Percentiles rank a stretch among this genome's conserved stretches.
phyloP scores from a whole-genome alignment of 2,113 vertebrate species.

The Empidonax alnorum region DNA sequence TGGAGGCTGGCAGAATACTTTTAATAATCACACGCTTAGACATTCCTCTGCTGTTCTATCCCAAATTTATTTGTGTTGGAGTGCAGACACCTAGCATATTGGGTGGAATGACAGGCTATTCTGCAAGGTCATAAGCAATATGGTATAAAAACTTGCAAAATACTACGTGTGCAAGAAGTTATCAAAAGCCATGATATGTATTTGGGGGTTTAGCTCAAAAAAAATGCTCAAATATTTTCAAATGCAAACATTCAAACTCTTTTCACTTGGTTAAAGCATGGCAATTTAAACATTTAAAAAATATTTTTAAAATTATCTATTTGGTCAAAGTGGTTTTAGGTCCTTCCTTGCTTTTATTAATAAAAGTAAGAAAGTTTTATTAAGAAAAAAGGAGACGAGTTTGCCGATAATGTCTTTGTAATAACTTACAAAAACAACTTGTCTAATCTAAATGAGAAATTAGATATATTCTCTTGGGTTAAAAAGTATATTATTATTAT shows the following conservation, averaged over 20 bases:
- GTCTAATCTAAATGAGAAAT: background rate
- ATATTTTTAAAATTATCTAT: background rate
- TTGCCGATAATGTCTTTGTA: background rate
- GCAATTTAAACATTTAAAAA: background rate
- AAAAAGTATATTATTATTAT: background rate
- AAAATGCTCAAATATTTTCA: background rate
- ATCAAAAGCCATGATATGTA: background rate
- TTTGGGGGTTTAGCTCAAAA: background rate
- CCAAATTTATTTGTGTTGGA: background rate
- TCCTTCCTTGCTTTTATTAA: background rate
- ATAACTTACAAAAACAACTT: background rate
- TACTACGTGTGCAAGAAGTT: background rate
- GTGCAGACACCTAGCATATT: background rate
- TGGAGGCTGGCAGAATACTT: background rate
- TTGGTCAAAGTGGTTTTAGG: background rate
- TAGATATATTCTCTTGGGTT: background rate
- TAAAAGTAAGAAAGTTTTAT: background rate
- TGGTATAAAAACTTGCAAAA: background rate
- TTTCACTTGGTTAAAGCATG: background rate
- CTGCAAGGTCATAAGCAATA: background rate
- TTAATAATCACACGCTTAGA: background rate
- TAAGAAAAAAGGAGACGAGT: background rate
- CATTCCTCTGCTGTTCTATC: background rate
- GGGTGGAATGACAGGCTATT: background rate
- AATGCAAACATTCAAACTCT: background rate